A percentile compares a stretch with the other conserved stretches of the same genome.
These are phyloP conservation scores for Latrodectus hesperus DNA, from an alignment of 2,888 invertebrate genomes.

Conservation along the genomic window DNA sequence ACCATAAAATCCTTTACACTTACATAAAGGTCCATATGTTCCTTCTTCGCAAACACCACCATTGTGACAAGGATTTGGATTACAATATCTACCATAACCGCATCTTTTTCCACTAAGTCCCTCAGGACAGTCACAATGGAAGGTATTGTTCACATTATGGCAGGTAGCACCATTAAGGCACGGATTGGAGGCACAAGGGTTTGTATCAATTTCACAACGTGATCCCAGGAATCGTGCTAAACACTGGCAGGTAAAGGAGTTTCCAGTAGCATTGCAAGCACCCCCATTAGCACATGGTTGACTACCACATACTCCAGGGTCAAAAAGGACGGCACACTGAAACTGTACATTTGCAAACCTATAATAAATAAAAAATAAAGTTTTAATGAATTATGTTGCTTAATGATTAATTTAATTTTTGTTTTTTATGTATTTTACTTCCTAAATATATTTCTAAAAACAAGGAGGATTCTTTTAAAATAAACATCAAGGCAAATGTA, in stretches of 20 bases:
- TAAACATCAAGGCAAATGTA: too few species aligned
- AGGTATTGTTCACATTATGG: slow-evolving; percentile 77
- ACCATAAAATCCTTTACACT: slow-evolving; percentile 87
- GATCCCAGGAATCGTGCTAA: slow-evolving; percentile 85
- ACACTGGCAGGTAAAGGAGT: slow-evolving; percentile 84
- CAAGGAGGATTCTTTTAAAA: too few species aligned
- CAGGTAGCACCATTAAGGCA: slow-evolving; percentile 87
- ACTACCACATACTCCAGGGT: slow-evolving; percentile 83
- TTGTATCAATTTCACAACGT: slow-evolving; percentile 88
- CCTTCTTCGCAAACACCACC: slow-evolving; percentile 93
- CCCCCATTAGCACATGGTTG: slow-evolving; percentile 87
- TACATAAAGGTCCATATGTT: slow-evolving; percentile 85
- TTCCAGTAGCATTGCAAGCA: slow-evolving; percentile 78
- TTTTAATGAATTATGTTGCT: not conserved
- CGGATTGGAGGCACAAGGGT: slow-evolving; percentile 89
- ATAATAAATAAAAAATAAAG: slow-evolving; percentile 43
- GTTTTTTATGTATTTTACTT: too few species aligned
- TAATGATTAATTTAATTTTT: too few species aligned
- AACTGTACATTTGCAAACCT: slow-evolving; percentile 82
- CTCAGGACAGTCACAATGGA: slow-evolving; percentile 86
- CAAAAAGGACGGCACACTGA: slow-evolving; percentile 76
- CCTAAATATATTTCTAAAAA: too few species aligned
- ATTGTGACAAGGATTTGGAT: slow-evolving; percentile 87
- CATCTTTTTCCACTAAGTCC: slow-evolving; percentile 86
- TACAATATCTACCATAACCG: slow-evolving; percentile 92